Base-by-base conservation (phyloP, 2,888 invertebrate genomes). In the Eupithecia dodoneata region DNA sequence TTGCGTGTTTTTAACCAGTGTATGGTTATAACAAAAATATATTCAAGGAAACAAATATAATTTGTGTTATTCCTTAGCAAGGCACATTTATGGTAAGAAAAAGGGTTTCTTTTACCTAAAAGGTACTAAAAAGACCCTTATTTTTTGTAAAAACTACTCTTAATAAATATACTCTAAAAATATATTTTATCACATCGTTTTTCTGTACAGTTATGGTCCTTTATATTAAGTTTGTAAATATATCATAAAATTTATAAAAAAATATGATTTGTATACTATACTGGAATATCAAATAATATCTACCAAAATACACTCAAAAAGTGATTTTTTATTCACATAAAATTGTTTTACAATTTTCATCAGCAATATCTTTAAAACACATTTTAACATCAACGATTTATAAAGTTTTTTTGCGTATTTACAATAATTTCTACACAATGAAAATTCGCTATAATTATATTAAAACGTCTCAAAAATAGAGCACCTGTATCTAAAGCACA, bases 161-260 rank as follows among this genome's bases (percentile, higher is more conserved):
- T 45, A 77, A 78, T 79, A 80, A 77, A 81, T 79, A 76, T 88
- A 82, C 81, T 93, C 91, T 91, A 92, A 93, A 93, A 93, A 93
- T 93, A 93, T 92, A 90, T 81, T 86, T 86, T 93, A 93, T 94
- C 93, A 93, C 93, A 93, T 87, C 87, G 87, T 15, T 81, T 85
- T 82, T 87, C 85, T 88, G 84, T 88, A 88, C 86, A 87, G 89
- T 87, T 88, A 86, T 92, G 91, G 92, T 92, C 92, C 92, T 86
- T 88, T 80, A 80, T 82, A 74, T 84, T 85, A 80, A 69, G 59
- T 67, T 75, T 72, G 73, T 77, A 82, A 80, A 45, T 70, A 70
- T 12, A 70, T 45, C 47, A 49, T 80, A 82, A 76, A 63, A 47
- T 72, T 70, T 72, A 45, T 80, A 78, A 76, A 79, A 76, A 77